Base-by-base conservation (phyloP, 2,888 invertebrate genomes). In the Cerastis leucographa region DNA sequence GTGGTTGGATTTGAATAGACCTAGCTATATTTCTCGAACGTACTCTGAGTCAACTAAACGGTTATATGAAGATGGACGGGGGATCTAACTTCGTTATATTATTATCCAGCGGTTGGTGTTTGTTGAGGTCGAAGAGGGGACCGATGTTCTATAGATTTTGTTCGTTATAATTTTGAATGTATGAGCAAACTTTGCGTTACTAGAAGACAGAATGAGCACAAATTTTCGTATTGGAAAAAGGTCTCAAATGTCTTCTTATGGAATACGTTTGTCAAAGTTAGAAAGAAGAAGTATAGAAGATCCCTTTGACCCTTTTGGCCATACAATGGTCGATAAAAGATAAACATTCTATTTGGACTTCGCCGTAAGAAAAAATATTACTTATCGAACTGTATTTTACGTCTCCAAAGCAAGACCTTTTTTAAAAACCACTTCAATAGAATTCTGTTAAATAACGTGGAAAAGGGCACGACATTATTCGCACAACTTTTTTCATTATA, bases 61-160 rank as follows among this genome's bases (percentile, higher is more conserved):
- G 42, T 76, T 76, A 25, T 72, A 83, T 83, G 71, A 76, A 67
- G 85, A 85, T 85, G 62, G 72, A 85, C 82, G 71, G n/a, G 51
- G 66, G n/a, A 25, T 76, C 22, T 67, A 75, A 71, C 62, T 80
- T 69, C 42, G 42, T 80, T 80, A 74, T 84, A 46, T 9, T 49
- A 51, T 84, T 80, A 66, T 29, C 22, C 51, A 67, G 49, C 42
- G 56, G 77, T 68, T 64, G 22, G 46, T 25, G 83, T 71, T 35
- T 76, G 77, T 35, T n/a, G 49, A 71, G 59, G 71, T 78, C 42
- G 82, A 14, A 14, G 22, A 56, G 51, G 65, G 65, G 83, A 61
- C 14, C 59, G 25, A 25, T 49, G 67, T 29, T 67, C n/a, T 51
- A 59, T 51, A 40, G 35, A 65, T 0, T 72, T 29, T 49, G 51